Evolutionary conservation across 2,797 vertebrate species (phyloP).

Genomic region (Champsocephalus gunnari): DNA sequence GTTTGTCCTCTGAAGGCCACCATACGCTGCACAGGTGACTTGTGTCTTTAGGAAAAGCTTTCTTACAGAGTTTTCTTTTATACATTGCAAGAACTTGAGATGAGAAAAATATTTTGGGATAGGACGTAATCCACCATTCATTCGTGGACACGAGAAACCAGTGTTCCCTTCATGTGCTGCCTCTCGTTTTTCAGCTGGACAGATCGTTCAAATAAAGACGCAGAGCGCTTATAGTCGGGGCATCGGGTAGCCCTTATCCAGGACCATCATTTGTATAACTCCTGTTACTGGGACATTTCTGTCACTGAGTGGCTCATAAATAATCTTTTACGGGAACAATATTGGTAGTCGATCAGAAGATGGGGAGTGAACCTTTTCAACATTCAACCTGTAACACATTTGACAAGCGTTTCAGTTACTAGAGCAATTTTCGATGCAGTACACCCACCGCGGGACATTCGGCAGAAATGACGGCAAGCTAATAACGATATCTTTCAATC

Average conservation of each 20-base stretch:
- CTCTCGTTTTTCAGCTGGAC: neutral
- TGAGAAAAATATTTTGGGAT: neutral
- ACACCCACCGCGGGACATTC: neutral
- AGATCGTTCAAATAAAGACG: slow-evolving; percentile 18
- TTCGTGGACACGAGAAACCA: neutral
- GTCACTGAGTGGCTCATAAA: neutral
- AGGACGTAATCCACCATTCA: neutral
- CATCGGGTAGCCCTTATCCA: slow-evolving; percentile 1
- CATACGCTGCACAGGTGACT: neutral
- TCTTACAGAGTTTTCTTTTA: neutral
- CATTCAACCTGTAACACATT: neutral
- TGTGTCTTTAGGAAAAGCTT: neutral
- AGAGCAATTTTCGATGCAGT: neutral
- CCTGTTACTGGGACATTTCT: slow-evolving; percentile 1
- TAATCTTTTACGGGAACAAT: neutral
- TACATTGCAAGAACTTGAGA: slow-evolving; percentile 2
- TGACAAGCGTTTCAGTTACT: neutral
- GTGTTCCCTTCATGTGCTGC: neutral
- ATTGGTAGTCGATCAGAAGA: neutral
- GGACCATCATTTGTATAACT: neutral
- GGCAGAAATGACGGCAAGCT: slow-evolving; percentile 1
- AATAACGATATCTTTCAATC: slow-evolving; percentile 17
- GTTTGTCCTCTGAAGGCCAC: slow-evolving; percentile 40
- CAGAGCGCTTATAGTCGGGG: neutral
- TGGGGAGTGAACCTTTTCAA: neutral